Evolutionary conservation across 2,888 invertebrate species (phyloP).

Genomic region (Scrobipalpa costella): DNA sequence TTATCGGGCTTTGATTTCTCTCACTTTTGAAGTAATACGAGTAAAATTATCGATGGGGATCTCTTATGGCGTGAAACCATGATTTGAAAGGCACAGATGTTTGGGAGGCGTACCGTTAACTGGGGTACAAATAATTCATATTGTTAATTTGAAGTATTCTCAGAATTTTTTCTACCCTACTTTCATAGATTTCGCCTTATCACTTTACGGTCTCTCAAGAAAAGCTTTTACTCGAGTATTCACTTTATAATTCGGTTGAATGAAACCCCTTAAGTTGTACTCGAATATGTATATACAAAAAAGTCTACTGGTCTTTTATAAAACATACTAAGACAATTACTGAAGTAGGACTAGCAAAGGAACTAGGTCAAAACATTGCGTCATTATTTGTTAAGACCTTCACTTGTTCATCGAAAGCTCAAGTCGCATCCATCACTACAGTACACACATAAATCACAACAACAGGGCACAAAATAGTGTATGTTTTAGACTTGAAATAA

Average conservation of each 20-base stretch:
- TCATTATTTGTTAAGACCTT: slow-evolving; percentile 9
- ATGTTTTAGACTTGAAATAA: slow-evolving; percentile 45
- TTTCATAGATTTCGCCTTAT: background rate
- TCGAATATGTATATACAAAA: background rate
- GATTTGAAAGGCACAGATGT: slow-evolving; percentile 64
- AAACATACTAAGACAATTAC: background rate
- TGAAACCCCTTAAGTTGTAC: background rate
- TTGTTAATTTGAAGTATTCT: slow-evolving; percentile 51
- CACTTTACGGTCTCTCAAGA: background rate
- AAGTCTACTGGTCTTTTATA: background rate
- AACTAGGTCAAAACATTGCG: background rate
- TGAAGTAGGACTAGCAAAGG: background rate
- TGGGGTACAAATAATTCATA: slow-evolving; percentile 58
- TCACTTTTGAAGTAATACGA: slow-evolving; percentile 74
- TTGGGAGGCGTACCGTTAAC: slow-evolving; percentile 73
- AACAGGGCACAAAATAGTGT: slow-evolving; percentile 45
- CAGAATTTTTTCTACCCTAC: slow-evolving; percentile 31
- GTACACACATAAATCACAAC: slow-evolving; percentile 49
- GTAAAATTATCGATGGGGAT: slow-evolving; percentile 62
- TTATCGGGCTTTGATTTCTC: slow-evolving; percentile 72
- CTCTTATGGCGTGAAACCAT: slow-evolving; percentile 51
- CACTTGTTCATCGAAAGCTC: slow-evolving; percentile 10
- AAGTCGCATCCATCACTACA: slow-evolving; percentile 40
- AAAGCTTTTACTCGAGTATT: background rate
- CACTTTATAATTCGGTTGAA: background rate